phyloP scores from a whole-genome alignment of 2,113 vertebrate genomes.

The Lota lota region DNA sequence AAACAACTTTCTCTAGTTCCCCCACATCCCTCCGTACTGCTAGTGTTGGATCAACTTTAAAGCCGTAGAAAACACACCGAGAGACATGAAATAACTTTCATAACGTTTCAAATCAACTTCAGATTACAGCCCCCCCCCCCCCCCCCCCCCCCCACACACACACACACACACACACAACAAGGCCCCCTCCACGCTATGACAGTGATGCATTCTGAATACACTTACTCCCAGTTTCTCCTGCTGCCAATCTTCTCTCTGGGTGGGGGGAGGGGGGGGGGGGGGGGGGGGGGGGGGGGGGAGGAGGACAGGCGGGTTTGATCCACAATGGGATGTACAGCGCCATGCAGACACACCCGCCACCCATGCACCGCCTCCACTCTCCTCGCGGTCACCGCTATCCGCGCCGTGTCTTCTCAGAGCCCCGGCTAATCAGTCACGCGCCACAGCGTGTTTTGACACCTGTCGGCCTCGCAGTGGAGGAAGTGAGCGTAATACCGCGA shows the following conservation, averaged over 20 bases:
- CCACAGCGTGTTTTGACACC: constrained; percentile 64
- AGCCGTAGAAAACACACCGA: constrained; percentile 9
- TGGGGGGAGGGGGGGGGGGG: constrained; percentile 31
- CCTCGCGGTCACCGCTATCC: constrained; percentile 57
- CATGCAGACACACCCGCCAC: constrained; percentile 17
- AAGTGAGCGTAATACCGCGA: constrained; percentile 57
- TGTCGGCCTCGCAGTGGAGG: constrained; percentile 56
- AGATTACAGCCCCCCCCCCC: constrained; percentile 12
- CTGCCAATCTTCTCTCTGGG: constrained; percentile 58
- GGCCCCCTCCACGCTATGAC: constrained; percentile 30
- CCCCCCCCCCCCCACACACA: background rate
- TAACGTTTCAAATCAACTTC: constrained; percentile 40
- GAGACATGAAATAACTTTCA: constrained; percentile 9
- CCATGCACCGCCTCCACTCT: constrained; percentile 21
- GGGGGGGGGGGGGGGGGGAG: constrained; percentile 31
- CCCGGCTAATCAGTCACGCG: constrained; percentile 66
- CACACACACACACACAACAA: constrained; percentile 19
- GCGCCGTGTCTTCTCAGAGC: constrained; percentile 56
- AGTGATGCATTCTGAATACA: constrained; percentile 56
- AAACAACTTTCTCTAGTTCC: background rate
- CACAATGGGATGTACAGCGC: constrained; percentile 52
- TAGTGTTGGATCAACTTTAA: constrained; percentile 1
- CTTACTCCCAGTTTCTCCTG: constrained; percentile 61
- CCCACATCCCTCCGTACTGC: background rate
- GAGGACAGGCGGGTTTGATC: constrained; percentile 59